Base-by-base conservation (phyloP, 2,888 invertebrate genomes). In the Atrina japonica region DNA sequence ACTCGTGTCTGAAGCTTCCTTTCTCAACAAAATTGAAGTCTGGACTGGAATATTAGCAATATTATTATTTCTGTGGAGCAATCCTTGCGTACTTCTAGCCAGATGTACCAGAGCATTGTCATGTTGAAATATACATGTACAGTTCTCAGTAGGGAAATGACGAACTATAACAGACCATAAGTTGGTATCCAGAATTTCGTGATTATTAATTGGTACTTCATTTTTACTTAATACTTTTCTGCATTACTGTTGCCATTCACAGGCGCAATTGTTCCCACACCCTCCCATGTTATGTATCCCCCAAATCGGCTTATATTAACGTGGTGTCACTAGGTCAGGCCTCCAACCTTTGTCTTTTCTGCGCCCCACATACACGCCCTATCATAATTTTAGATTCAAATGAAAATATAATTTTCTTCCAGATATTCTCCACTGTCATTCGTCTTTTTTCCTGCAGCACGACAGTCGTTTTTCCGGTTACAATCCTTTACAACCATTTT, bases 241-340 rank as follows among this genome's bases (percentile, higher is more conserved):
- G n/a, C n/a, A n/a, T n/a, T n/a, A n/a, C n/a, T n/a, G n/a, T 52
- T 64, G 1, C 53, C 41, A 29, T 53, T 40, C 11, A 64, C 53
- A 23, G 9, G 5, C 1, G 25, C n/a, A 21, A 63, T 9, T 2
- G 63, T 63, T 5, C 52, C 52, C 16, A 63, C 40, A 52, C 52
- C 63, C 16, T 41, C 9, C 43, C 52, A 63, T 2, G n/a, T 30
- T 25, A 40, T 52, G 25, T 11, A 63, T 5, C 52, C 53, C 27
- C 35, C 52, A 1, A n/a, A n/a, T n/a, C n/a, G n/a, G n/a, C n/a
- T n/a, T n/a, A n/a, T n/a, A 21, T 25, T 18, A 40, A n/a, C 23
- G 6, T 25, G 52, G 25, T 27, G 23, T 27, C 27, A 29, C 25
- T 27, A 50, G 3, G 9, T 63, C 52, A 11, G 25, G 2, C n/a